Evolutionary conservation across 2,797 vertebrate species (phyloP), one percentile per base, ranked within the genome.

Genomic region (Eremophila alpestris): DNA sequence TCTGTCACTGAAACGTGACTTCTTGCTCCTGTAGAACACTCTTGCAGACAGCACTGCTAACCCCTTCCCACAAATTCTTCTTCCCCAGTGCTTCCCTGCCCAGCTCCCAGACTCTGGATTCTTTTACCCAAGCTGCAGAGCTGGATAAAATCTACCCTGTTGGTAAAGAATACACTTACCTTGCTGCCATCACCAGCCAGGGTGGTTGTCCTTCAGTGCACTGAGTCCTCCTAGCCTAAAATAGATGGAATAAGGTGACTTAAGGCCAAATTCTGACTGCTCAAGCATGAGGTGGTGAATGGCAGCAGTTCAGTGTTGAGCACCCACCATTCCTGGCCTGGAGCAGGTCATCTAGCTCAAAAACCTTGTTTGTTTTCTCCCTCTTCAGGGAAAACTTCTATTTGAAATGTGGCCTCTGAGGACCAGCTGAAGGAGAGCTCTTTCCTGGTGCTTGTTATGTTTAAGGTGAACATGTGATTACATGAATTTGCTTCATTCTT

Each of bases 391-490:
- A 89, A 24, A 40, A 56, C 22, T 82, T 89, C 34, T 77, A 27
- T 41, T 76, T n/a, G 63, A 92, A 95, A 87, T 0, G 7, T 36
- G 58, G 80, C 43, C 80, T 90, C 74, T 4, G 10, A 95, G 38
- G 73, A 85, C 79, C 76, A 83, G 69, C 76, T 93, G 87, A 86
- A 83, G 90, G 73, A 89, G 38, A 78, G 54, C 43, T 91, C 58
- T 83, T 87, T 94, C 85, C 65, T 78, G 76, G n/a, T 80, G 58
- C 69, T 90, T 83, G 75, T 87, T 94, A 58, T 32, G 16, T 69
- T 85, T 80, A 77, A 70, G 2, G 1, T 71, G 62, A 94, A 51
- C 85, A 16, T 78, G 65, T 54, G 76, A 94, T 89, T 89, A 81
- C 69, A 91, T 71, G 29, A 75, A 75, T 65, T 93, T 81, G 38